phyloP scores from a whole-genome alignment of 2,888 invertebrate genomes.

The Galerucella calmariensis region DNA sequence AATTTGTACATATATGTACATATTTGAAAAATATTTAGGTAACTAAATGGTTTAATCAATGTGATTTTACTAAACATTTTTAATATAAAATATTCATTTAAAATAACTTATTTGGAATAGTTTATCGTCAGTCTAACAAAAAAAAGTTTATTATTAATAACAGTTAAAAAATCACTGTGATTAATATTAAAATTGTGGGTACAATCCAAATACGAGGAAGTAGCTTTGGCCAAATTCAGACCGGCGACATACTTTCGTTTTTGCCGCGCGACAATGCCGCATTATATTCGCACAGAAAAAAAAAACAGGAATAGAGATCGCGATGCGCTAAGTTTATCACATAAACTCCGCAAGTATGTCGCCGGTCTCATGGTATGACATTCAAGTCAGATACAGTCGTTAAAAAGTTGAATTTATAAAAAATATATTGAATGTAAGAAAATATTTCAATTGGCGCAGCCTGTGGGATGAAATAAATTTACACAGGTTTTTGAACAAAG shows the following conservation, averaged over 20 bases:
- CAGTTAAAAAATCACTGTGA: slow-evolving; percentile 37
- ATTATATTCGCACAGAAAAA: too few relatives aligned
- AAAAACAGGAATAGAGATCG: too few relatives aligned
- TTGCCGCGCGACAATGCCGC: too few relatives aligned
- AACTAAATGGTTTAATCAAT: slow-evolving; percentile 48
- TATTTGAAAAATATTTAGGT: slow-evolving; percentile 36
- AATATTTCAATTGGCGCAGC: too few relatives aligned
- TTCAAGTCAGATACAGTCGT: too few relatives aligned
- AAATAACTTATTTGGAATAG: slow-evolving; percentile 24
- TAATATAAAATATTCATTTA: slow-evolving; percentile 50
- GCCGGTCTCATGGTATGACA: too few relatives aligned
- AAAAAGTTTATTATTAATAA: slow-evolving; percentile 25
- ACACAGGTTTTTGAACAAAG: background rate
- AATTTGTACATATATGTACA: slow-evolving; percentile 36
- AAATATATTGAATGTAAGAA: too few relatives aligned
- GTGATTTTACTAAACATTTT: slow-evolving; percentile 47
- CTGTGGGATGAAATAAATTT: too few relatives aligned
- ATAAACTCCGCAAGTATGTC: too few relatives aligned
- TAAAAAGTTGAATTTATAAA: too few relatives aligned
- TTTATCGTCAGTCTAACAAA: slow-evolving; percentile 42
- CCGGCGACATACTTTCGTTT: too few relatives aligned
- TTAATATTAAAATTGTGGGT: slow-evolving; percentile 28
- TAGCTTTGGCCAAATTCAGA: background rate
- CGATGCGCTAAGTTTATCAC: too few relatives aligned
- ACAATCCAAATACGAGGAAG: background rate